Conservation (phyloP, 2,888 invertebrate genomes). For the Meganola albula region DNA sequence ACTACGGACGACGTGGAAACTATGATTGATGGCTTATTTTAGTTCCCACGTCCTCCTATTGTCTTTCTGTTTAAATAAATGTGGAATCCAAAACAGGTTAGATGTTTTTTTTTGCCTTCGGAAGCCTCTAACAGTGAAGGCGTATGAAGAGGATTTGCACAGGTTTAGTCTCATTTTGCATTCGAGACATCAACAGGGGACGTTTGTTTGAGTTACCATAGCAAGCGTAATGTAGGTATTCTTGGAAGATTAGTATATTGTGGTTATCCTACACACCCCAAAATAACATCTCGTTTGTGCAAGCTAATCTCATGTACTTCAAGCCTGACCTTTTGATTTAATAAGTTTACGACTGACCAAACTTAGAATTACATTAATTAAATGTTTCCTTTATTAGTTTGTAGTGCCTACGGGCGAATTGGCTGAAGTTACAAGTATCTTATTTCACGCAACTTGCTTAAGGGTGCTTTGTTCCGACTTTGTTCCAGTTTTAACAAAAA, state of each 20-base stretch:
- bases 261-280: conserved; percentile 26
- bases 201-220: no score
- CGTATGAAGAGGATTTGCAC: no score
- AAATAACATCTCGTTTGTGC: conserved; percentile 37
- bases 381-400: conserved; percentile 37
- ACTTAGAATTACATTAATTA: conserved; percentile 38
- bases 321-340: conserved; percentile 42
- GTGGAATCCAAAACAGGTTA: no score
- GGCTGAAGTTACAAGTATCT: conserved; percentile 17
- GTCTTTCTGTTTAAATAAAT: no score
- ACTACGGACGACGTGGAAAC: no score
- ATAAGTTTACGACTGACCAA: conserved; percentile 41
- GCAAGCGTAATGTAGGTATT: no score
- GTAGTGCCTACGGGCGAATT: conserved; percentile 23
- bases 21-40: no score
- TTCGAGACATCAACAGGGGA: no score
- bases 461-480: conserved; percentile 13
- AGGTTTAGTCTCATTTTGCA: no score
- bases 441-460: conserved; percentile 14
- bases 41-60: no score
- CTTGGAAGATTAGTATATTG: neutral
- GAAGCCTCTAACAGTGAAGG: no score
- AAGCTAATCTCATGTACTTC: conserved; percentile 38
- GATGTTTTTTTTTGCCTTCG: no score
- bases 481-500: conserved; percentile 17